Evolutionary conservation across 1,140 invertebrate genomes (phyloP), one percentile per base, ranked within the genome.

Genomic region (Centruroides vittatus): DNA sequence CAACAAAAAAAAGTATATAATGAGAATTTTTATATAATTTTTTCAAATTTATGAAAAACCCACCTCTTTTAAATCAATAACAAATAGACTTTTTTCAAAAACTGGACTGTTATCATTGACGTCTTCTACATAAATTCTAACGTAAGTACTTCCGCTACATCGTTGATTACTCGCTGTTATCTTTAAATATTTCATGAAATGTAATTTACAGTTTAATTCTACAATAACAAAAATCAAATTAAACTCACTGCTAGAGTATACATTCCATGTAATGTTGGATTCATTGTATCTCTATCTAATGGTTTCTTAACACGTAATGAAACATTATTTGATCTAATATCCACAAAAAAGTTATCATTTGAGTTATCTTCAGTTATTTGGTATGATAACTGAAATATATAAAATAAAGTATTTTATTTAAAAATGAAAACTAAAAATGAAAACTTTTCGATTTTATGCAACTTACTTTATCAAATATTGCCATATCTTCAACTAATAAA

Each of bases 71-170:
- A 70, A 60, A 61, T 70, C 68, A 46, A 69, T 66, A 51, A 66
- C 12, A 58, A 66, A 70, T 36, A 70, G 64, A 34, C 60, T 56
- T 58, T 68, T 62, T 47, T 86, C 83, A 69, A 98, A 93, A 5
- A 82, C 73, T 1, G 93, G 93, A 0, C 86, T 89, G 71, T 96
- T 97, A 67, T 98, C 94, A 72, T 97, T 97, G 8, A 67, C 67
- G 61, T 70, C 69, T 63, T 68, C 67, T 6, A 70, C 63, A 46
- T 65, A 58, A 51, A 70, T 68, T 51, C 65, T 65, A 8, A 70
- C 50, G 3, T 64, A 55, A 10, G 67, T 68, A 50, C 62, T 68
- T n/a, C 67, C 61, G 3, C 67, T 61, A 57, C 69, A 70, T 13
- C 64, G 49, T 34, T 62, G 57, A 61, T 69, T 69, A n/a, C 61